Conservation (phyloP, 2,113 vertebrate genomes). For the Colaptes auratus region DNA sequence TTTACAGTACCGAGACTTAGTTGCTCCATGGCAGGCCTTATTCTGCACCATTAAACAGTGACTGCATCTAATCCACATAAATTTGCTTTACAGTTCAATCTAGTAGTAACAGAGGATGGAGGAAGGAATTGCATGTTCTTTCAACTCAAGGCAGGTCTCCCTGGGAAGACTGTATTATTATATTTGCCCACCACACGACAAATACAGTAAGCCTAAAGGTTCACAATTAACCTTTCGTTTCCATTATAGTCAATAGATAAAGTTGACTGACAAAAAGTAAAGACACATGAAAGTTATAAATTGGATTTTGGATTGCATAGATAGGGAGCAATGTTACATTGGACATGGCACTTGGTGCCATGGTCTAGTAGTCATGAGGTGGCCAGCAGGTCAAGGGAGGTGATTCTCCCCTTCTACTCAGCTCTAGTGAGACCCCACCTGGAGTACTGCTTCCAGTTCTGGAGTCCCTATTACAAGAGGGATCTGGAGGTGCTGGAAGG, state of each 20-base stretch:
- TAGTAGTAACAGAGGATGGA: background rate
- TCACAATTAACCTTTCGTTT: background rate
- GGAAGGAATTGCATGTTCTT: background rate
- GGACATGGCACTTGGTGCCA: no score
- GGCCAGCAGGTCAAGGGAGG: no score
- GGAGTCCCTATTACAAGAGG: no score
- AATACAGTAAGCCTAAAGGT: background rate
- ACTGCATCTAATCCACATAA: background rate
- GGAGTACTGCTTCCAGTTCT: no score
- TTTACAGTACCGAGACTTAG: background rate
- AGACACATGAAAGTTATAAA: fast-evolving
- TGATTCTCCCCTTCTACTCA: no score
- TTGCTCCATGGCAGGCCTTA: background rate
- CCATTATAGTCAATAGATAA: background rate
- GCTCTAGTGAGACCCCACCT: no score
- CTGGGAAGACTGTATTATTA: background rate
- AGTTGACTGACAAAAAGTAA: background rate
- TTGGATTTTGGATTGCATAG: background rate
- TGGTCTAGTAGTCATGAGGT: no score
- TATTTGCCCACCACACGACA: background rate
- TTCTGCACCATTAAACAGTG: background rate
- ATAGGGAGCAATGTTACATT: background rate
- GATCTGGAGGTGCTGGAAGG: no score
- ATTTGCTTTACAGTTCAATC: background rate
- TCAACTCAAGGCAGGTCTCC: background rate